Percentiles rank a stretch among this genome's conserved stretches.
Evolutionary conservation across 2,797 vertebrate genomes (phyloP).

Genomic region (Coracias cyanogaster): DNA sequence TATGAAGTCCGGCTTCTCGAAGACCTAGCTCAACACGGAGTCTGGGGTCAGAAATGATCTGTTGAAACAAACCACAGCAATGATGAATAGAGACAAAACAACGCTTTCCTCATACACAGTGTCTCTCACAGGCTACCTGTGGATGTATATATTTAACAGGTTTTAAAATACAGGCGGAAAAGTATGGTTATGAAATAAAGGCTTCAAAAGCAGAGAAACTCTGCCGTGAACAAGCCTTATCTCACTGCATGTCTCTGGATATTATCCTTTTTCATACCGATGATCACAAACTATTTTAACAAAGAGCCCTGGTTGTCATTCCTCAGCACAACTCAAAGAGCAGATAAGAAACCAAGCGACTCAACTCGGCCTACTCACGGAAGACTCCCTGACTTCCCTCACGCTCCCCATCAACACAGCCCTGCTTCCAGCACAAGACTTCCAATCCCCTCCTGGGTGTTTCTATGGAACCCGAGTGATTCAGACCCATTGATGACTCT

Average conservation of each 20-base stretch:
- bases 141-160: background rate
- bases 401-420: background rate
- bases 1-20: constrained; percentile 90
- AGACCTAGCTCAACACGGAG: constrained; percentile 90
- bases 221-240: background rate
- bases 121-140: background rate
- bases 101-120: no score
- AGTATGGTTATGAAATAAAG: background rate
- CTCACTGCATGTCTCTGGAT: background rate
- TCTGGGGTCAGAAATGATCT: constrained; percentile 93
- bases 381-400: background rate
- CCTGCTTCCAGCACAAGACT: background rate
- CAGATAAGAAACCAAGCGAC: background rate
- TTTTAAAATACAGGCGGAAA: background rate
- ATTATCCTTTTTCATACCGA: background rate
- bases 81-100: background rate
- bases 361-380: background rate
- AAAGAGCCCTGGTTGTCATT: background rate
- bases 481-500: background rate
- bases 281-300: background rate
- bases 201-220: background rate
- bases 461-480: background rate
- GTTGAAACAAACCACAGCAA: constrained; percentile 62
- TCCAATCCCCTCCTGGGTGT: background rate
- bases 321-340: background rate